Conservation (phyloP, 2,113 vertebrate genomes). For the Eira barbara region DNA sequence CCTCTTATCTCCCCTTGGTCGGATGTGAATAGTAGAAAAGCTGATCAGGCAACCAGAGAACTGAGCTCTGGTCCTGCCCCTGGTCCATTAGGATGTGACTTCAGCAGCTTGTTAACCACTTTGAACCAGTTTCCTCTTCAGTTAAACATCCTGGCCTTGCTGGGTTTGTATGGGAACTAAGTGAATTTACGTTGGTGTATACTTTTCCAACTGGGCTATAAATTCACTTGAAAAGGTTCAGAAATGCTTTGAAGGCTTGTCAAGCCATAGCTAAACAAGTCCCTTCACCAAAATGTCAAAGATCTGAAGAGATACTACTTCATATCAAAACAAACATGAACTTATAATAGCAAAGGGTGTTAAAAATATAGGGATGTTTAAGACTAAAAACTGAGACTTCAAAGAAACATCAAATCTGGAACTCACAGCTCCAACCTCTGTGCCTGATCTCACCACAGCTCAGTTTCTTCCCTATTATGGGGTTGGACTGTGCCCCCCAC, state of each 20-base stretch:
- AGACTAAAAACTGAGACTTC: neutral
- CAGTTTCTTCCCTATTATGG: neutral
- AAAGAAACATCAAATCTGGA: neutral
- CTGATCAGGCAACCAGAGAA: neutral
- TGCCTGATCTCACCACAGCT: neutral
- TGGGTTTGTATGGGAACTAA: neutral
- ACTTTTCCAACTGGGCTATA: neutral
- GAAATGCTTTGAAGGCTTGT: neutral
- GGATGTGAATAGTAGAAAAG: neutral
- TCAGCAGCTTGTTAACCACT: neutral
- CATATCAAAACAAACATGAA: neutral
- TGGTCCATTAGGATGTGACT: accelerated
- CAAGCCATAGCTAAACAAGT: neutral
- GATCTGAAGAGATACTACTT: neutral
- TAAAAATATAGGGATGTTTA: neutral
- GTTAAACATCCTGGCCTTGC: neutral
- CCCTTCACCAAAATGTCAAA: neutral
- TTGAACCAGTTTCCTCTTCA: neutral
- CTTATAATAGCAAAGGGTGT: neutral
- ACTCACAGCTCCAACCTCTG: neutral
- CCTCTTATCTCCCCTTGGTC: neutral
- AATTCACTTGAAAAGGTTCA: neutral
- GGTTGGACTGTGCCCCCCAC: neutral
- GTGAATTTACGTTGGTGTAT: neutral
- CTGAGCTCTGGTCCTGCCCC: neutral